Percentiles rank a stretch among this genome's conserved stretches.
phyloP scores from a whole-genome alignment of 1,140 invertebrate species.

The Micrasema minimum region DNA sequence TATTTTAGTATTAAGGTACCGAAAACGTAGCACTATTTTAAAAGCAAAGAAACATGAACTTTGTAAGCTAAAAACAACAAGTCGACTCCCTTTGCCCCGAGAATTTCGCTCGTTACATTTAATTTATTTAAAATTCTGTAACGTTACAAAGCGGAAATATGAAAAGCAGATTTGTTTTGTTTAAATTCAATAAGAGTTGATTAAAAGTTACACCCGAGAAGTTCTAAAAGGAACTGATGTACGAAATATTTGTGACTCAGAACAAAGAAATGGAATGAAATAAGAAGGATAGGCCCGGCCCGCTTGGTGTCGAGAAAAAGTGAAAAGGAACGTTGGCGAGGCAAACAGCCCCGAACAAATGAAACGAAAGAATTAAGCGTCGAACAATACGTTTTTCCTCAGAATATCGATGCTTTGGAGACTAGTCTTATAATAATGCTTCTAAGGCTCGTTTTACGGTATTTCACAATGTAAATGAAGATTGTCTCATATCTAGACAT shows the following conservation, averaged over 20 bases:
- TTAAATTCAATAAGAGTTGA: slow-evolving; percentile 26
- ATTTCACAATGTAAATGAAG: slow-evolving; percentile 2
- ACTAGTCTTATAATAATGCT: slow-evolving; percentile 11
- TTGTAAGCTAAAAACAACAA: no score
- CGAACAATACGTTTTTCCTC: slow-evolving; percentile 14
- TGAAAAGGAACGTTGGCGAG: slow-evolving; percentile 20
- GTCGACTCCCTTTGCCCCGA: no score
- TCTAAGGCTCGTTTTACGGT: not conserved
- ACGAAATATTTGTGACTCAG: slow-evolving; percentile 19
- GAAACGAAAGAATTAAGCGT: slow-evolving; percentile 20
- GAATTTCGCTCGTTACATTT: no score
- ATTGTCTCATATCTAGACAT: no score
- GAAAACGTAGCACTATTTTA: no score
- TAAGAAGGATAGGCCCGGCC: slow-evolving; percentile 15
- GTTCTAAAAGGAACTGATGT: not conserved
- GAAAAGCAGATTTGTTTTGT: not conserved
- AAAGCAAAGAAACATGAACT: no score
- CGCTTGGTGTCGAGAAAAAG: slow-evolving; percentile 8
- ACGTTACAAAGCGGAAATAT: not conserved
- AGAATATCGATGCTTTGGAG: slow-evolving; percentile 12
- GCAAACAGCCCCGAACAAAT: slow-evolving; percentile 20
- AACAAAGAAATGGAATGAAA: slow-evolving; percentile 22
- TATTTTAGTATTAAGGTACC: no score
- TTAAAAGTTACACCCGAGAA: slow-evolving; percentile 9
- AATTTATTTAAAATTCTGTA: no score